These are phyloP conservation scores for Labrus mixtus DNA, from an alignment of 2,113 vertebrate genomes.

Conservation along the genomic window DNA sequence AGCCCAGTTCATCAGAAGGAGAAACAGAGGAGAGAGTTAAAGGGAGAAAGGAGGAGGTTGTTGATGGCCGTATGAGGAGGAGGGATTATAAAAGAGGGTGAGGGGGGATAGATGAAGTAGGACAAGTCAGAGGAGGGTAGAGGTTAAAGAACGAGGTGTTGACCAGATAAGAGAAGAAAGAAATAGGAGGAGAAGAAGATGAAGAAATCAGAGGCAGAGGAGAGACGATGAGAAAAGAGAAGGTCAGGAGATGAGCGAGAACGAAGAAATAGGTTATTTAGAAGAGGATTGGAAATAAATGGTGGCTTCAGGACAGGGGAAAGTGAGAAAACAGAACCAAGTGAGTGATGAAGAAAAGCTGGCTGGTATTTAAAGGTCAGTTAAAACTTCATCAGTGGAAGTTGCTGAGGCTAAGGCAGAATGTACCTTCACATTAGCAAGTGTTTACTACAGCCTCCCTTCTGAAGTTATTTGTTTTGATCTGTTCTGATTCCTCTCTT, in stretches of 20 bases:
- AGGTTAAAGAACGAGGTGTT: constrained; percentile 32
- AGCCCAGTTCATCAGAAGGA: constrained; percentile 45
- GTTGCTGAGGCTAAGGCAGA: neutral
- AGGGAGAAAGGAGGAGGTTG: constrained; percentile 7
- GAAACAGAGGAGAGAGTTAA: constrained; percentile 18
- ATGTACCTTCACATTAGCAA: neutral
- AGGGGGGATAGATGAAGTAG: constrained; percentile 21
- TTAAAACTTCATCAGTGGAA: neutral
- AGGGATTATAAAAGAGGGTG: neutral
- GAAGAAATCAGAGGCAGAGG: neutral
- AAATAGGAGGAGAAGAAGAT: neutral
- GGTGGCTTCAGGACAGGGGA: constrained; percentile 12
- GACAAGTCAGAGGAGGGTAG: constrained; percentile 12
- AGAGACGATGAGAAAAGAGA: constrained; percentile 1
- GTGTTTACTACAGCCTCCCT: neutral
- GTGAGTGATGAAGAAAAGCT: neutral
- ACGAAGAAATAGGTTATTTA: constrained; percentile 6
- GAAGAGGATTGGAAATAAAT: constrained; percentile 13
- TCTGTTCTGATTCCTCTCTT: too few relatives aligned
- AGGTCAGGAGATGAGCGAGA: constrained; percentile 18
- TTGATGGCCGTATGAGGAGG: constrained; percentile 8
- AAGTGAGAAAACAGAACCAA: constrained; percentile 12
- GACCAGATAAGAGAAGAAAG: constrained; percentile 32
- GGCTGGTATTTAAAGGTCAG: constrained; percentile 27
- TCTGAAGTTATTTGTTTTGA: neutral